A percentile compares a stretch with the other conserved stretches of the same genome.
Evolutionary conservation across 1,140 invertebrate genomes (phyloP).

Genomic region (Brachionus manjavacas): DNA sequence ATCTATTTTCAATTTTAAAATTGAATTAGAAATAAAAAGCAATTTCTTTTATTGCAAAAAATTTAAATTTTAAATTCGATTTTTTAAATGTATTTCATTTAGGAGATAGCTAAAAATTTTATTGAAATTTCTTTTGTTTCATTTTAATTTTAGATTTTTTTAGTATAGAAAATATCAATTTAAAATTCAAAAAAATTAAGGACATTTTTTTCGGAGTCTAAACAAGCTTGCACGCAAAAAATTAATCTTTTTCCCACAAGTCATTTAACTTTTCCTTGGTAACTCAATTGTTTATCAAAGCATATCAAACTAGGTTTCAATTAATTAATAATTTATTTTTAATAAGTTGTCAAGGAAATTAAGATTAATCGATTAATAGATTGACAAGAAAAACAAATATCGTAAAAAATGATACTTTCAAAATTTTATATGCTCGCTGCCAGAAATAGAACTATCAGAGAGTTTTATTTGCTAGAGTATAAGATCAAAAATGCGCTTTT

Average conservation of each 20-base stretch:
- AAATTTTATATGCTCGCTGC: slow-evolving; percentile 1
- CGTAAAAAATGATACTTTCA: slow-evolving; percentile 19
- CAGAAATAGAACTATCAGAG: slow-evolving; percentile 7
- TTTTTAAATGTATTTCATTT: no score
- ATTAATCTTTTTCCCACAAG: background rate
- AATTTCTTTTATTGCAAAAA: background rate
- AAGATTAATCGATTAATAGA: background rate
- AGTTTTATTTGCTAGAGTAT: slow-evolving; percentile 7
- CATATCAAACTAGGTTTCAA: background rate
- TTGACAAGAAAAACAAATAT: background rate
- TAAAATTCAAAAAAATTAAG: background rate
- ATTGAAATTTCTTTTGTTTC: no score
- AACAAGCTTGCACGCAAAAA: background rate
- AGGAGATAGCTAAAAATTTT: no score
- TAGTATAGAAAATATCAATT: background rate
- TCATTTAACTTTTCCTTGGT: background rate
- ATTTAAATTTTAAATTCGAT: background rate
- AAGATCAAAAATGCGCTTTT: slow-evolving; percentile 33
- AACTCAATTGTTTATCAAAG: background rate
- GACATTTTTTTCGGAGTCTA: background rate
- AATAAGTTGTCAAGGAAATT: background rate
- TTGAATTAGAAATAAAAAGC: background rate
- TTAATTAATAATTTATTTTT: background rate
- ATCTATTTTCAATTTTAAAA: background rate
- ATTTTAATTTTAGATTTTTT: no score